Conservation (phyloP, 2,888 invertebrate species). For the Mythimna ferrago region DNA sequence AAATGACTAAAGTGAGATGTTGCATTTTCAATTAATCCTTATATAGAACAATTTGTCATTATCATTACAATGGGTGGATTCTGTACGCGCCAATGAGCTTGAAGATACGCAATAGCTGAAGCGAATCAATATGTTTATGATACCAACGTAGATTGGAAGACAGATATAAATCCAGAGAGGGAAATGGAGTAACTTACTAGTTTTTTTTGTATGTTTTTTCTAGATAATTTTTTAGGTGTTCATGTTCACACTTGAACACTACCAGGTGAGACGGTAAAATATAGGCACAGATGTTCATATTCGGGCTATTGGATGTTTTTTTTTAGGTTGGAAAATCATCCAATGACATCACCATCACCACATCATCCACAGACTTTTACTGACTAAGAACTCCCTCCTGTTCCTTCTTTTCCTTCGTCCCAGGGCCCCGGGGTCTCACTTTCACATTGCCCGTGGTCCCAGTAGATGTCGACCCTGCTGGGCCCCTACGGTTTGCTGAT, state of each 20-base stretch:
- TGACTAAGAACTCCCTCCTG: too few species aligned
- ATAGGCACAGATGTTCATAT: too few species aligned
- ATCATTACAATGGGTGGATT: slow-evolving; percentile 44
- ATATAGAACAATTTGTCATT: slow-evolving; percentile 48
- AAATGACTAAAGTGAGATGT: slow-evolving; percentile 17
- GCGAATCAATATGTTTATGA: slow-evolving; percentile 46
- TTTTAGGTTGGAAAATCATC: too few species aligned
- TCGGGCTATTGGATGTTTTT: too few species aligned
- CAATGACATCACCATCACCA: too few species aligned
- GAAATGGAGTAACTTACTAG: not conserved
- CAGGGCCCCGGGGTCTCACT: too few species aligned
- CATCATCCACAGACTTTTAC: too few species aligned
- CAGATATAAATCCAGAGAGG: slow-evolving; percentile 9
- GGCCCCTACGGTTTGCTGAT: too few species aligned
- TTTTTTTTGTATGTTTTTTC: not conserved
- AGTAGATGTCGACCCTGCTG: too few species aligned
- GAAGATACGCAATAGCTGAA: slow-evolving; percentile 68
- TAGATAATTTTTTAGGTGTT: not conserved
- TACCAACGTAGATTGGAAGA: slow-evolving; percentile 24
- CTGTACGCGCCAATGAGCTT: slow-evolving; percentile 69
- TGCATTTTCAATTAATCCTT: slow-evolving; percentile 19
- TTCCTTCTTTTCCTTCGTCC: too few species aligned
- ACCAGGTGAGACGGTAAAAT: not conserved
- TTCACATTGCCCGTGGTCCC: too few species aligned
- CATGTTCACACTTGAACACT: not conserved